phyloP scores from a whole-genome alignment of 2,888 invertebrate genomes.

The Cecidostiba fungosa region DNA sequence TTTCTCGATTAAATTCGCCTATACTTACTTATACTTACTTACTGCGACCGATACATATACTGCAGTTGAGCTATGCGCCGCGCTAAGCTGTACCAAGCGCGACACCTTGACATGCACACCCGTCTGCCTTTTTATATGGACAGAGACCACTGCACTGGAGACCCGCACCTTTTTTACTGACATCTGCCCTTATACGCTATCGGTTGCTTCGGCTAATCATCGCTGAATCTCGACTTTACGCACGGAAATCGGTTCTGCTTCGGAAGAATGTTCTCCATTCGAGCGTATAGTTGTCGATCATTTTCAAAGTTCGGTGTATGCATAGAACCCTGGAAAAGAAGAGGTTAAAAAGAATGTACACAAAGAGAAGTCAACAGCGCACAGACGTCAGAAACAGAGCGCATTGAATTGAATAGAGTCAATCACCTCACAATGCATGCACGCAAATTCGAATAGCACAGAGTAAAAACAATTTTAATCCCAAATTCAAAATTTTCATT shows the following conservation, averaged over 20 bases:
- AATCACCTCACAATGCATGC: background rate
- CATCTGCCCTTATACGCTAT: background rate
- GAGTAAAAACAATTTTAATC: background rate
- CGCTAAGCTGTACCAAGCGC: background rate
- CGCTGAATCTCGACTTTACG: background rate
- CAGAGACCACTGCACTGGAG: background rate
- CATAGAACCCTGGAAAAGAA: background rate
- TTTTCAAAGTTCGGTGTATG: too few species aligned
- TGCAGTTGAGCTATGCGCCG: background rate
- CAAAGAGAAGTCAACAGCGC: background rate
- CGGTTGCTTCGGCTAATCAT: background rate
- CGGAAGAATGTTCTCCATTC: background rate
- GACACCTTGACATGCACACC: background rate
- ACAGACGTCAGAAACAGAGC: background rate
- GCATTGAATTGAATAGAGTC: background rate
- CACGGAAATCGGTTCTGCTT: background rate
- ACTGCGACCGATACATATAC: background rate
- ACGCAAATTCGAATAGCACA: background rate
- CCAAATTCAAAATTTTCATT: too few species aligned
- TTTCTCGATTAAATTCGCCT: background rate
- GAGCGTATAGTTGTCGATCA: too few species aligned
- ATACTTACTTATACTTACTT: background rate
- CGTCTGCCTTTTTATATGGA: background rate
- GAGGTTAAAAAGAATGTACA: background rate
- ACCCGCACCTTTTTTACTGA: background rate